Percentiles rank a stretch among this genome's conserved stretches.
Evolutionary conservation across 1,140 invertebrate species (phyloP).

Genomic region (Sesamia nonagrioides): DNA sequence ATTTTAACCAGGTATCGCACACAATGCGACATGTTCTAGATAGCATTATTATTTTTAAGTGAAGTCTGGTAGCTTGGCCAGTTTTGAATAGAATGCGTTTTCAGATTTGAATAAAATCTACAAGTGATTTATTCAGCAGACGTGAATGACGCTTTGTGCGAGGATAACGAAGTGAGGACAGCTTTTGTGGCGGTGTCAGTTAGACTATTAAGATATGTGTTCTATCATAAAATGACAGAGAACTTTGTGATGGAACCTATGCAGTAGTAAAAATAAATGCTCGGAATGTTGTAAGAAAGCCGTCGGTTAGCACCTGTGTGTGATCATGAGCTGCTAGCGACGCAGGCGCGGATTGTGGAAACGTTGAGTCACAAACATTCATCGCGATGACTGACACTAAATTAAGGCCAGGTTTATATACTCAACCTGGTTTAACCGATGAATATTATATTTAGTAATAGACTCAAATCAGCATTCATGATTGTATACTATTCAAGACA

Average conservation of each 20-base stretch:
- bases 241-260: not conserved
- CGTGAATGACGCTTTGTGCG: slow-evolving; percentile 16
- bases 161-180: slow-evolving; percentile 14
- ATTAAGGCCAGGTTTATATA: slow-evolving; percentile 25
- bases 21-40: slow-evolving; percentile 46
- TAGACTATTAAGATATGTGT: not conserved
- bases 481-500: not conserved
- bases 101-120: slow-evolving; percentile 38
- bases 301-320: slow-evolving; percentile 16
- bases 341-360: not conserved
- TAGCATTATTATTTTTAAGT: slow-evolving; percentile 40
- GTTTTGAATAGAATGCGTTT: slow-evolving; percentile 42
- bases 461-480: too few relatives aligned
- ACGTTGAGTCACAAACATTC: slow-evolving; percentile 16
- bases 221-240: not conserved
- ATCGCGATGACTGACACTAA: slow-evolving; percentile 28
- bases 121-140: slow-evolving; percentile 24
- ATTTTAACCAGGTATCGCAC: slow-evolving; percentile 45
- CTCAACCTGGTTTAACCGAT: not conserved
- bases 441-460: not conserved
- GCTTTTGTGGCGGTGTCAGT: slow-evolving; percentile 10
- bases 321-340: not conserved
- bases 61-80: slow-evolving; percentile 17
- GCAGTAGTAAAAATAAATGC: slow-evolving; percentile 33
- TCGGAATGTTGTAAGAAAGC: slow-evolving; percentile 27